phyloP scores from a whole-genome alignment of 2,797 vertebrate species.

The Salarias fasciatus region DNA sequence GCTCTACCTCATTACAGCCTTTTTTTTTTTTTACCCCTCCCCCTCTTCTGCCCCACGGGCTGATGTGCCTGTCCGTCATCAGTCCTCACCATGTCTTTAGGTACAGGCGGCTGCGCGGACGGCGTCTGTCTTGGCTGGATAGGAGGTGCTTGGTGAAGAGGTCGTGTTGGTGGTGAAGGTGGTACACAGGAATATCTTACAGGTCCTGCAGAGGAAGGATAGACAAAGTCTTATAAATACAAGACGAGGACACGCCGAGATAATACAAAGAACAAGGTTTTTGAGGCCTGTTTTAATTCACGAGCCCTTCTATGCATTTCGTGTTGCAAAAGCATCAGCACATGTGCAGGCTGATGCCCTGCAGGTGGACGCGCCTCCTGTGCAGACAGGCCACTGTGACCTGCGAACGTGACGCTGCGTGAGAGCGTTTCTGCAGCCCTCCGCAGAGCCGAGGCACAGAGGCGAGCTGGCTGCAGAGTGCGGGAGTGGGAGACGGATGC shows the following conservation, averaged over 20 bases:
- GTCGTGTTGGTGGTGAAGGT: constrained; percentile 47
- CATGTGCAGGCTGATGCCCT: not conserved
- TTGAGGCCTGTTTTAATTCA: too few relatives aligned
- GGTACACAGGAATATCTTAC: constrained; percentile 70
- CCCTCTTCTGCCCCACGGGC: constrained; percentile 25
- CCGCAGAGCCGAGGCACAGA: constrained; percentile 41
- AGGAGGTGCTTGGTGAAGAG: constrained; percentile 43
- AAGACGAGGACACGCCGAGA: constrained; percentile 10
- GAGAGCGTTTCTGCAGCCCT: constrained; percentile 28
- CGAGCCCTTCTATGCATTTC: not conserved
- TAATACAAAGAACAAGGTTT: not conserved
- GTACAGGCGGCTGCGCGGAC: constrained; percentile 46
- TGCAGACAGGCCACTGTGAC: not conserved
- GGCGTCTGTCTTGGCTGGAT: constrained; percentile 56
- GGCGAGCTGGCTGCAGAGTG: constrained; percentile 52
- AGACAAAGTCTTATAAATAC: constrained; percentile 27
- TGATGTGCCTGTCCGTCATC: constrained; percentile 33
- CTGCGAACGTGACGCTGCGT: constrained; percentile 15
- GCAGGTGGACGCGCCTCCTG: constrained; percentile 9
- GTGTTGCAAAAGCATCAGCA: constrained; percentile 16
- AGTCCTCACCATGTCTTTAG: constrained; percentile 48
- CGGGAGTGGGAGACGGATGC: constrained; percentile 56
- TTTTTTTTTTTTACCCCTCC: too few relatives aligned
- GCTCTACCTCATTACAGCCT: constrained; percentile 46
- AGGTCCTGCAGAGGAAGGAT: constrained; percentile 63